Percentiles rank a stretch among this genome's conserved stretches.
Conservation (phyloP, 2,888 invertebrate species). For the Lordiphosa fenestrarum region DNA sequence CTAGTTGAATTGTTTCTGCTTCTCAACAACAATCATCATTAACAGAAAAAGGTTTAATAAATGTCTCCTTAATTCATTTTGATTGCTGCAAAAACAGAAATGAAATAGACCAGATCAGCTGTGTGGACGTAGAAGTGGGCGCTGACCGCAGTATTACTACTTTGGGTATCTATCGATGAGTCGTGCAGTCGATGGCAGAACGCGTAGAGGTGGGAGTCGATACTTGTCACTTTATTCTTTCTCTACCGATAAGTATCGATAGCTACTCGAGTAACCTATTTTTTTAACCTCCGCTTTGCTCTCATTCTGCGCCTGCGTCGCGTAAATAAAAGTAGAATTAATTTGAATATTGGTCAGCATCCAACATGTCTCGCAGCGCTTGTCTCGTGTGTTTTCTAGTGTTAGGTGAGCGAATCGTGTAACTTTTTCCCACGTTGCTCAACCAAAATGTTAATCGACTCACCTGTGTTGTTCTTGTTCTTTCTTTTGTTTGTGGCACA, state of each 20-base stretch:
- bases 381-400: slow-evolving; percentile 46
- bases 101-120: too few relatives aligned
- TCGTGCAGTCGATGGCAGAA: too few relatives aligned
- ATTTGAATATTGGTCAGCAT: neutral
- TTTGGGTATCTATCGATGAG: too few relatives aligned
- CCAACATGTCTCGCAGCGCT: slow-evolving; percentile 48
- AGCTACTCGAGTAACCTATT: slow-evolving; percentile 15
- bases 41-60: too few relatives aligned
- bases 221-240: too few relatives aligned
- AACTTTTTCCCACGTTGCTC: neutral
- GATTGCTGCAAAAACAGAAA: too few relatives aligned
- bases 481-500: slow-evolving; percentile 22
- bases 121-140: too few relatives aligned
- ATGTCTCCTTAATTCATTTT: too few relatives aligned
- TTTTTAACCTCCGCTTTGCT: slow-evolving; percentile 26
- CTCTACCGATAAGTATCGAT: slow-evolving; percentile 4
- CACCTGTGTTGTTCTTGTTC: neutral
- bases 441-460: neutral
- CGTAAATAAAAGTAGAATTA: slow-evolving; percentile 24
- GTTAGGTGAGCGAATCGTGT: slow-evolving; percentile 46
- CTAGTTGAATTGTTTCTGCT: too few relatives aligned
- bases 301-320: slow-evolving; percentile 48
- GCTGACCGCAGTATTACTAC: too few relatives aligned
- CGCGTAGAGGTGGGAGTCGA: too few relatives aligned
- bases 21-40: too few relatives aligned